Percentiles rank a stretch among this genome's conserved stretches.
Evolutionary conservation across 2,888 invertebrate genomes (phyloP).

Genomic region (Sepioteuthis lessoniana): DNA sequence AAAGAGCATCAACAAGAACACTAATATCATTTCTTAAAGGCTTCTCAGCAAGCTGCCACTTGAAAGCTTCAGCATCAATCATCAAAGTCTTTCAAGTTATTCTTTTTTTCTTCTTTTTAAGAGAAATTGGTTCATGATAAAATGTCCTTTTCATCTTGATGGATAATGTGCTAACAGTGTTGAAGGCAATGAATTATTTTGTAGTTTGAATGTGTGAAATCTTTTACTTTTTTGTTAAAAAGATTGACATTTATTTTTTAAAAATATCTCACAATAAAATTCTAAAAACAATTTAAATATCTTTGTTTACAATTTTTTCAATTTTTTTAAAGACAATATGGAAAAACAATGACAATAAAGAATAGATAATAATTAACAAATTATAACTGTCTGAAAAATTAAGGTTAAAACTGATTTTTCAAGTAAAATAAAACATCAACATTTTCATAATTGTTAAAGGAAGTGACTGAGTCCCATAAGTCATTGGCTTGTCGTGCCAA

Average conservation of each 20-base stretch:
- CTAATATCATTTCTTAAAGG: neutral
- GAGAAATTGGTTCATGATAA: constrained; percentile 33
- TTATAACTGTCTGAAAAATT: too few species aligned
- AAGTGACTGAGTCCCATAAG: too few species aligned
- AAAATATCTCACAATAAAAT: neutral
- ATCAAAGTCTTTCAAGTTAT: neutral
- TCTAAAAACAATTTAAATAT: too few species aligned
- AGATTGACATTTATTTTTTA: neutral
- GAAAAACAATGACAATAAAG: neutral
- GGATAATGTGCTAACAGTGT: neutral
- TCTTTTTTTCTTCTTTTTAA: neutral
- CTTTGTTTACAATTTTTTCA: neutral
- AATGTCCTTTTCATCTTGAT: neutral
- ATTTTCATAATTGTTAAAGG: too few species aligned
- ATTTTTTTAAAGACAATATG: neutral
- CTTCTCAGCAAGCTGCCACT: neutral
- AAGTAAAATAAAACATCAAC: too few species aligned
- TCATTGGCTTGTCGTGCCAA: too few species aligned
- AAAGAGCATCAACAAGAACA: neutral
- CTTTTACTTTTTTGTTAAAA: neutral
- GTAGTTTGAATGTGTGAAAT: neutral
- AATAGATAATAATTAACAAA: too few species aligned
- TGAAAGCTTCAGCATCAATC: neutral
- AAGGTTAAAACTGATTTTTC: too few species aligned
- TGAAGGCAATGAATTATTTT: constrained; percentile 33